Percentiles rank a stretch among this genome's conserved stretches.
Conservation (phyloP, 2,113 vertebrate species). For the Sitta europaea region DNA sequence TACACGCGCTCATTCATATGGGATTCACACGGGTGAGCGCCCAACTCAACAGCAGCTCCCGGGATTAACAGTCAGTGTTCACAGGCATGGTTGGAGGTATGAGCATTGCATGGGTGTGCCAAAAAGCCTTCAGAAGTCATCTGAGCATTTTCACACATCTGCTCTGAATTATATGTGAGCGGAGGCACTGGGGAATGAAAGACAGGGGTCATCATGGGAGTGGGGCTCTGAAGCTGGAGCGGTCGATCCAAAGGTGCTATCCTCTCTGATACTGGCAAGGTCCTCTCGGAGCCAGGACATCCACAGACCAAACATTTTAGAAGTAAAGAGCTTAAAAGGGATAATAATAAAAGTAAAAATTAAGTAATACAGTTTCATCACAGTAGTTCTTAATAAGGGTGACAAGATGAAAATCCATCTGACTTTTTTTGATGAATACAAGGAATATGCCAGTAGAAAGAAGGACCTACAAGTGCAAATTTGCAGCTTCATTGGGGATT, state of each 20-base stretch:
- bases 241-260: neutral
- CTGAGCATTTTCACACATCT: neutral
- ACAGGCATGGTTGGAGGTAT: neutral
- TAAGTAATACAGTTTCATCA: neutral
- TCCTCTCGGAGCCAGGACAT: neutral
- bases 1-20: rapidly evolving
- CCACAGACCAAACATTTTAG: rapidly evolving
- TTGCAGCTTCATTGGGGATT: neutral
- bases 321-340: neutral
- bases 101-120: neutral
- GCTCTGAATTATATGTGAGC: neutral
- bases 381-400: neutral
- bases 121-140: neutral
- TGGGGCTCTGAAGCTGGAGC: neutral
- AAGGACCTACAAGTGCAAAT: neutral
- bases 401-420: neutral
- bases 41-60: neutral
- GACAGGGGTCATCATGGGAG: rapidly evolving
- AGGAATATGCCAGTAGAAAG: neutral
- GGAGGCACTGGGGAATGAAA: neutral
- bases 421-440: neutral
- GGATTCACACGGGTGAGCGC: neutral
- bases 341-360: neutral
- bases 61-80: neutral
- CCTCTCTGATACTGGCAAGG: neutral